Evolutionary conservation across 2,888 invertebrate genomes (phyloP), one percentile per base, ranked within the genome.

Genomic region (Elysia crispata): DNA sequence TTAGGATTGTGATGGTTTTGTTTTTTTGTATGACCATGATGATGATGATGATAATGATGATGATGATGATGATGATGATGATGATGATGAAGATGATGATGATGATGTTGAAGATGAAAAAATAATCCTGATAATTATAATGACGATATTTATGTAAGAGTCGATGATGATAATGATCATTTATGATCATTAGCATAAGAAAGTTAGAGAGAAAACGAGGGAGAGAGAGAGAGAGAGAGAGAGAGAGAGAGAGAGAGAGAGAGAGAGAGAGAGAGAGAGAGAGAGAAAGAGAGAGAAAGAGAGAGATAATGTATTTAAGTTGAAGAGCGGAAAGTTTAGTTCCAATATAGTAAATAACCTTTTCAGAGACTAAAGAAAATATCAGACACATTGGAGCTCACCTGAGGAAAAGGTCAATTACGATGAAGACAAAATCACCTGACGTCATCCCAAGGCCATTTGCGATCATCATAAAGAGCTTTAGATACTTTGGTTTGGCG

Each of bases 231-330:
- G 20, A 73, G 77, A 18, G 80, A 76, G 30, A 86, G 86, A 67
- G 86, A 87, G 15, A 85, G 82, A 15, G 73, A 87, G 41, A 86
- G 86, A 81, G 72, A 88, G 33, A 85, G 87, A 75, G 81, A 88
- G 49, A 60, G 60, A 60, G 60, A 60, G n/a, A 60, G 60, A 3
- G 60, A 60, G 5, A 60, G 23, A 60, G 60, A 60, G 60, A 60
- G 60, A 60, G 23, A 60, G 60, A 60, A 18, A 60, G 23, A 60
- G 23, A 60, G 23, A 60, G 60, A 60, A 18, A 60, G 23, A 60
- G 60, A 60, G 60, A 23, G 23, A 60, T 5, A 60, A 18, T 5
- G 60, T 3, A 41, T 11, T 41, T 3, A 41, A 41, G 41, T 41
- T 11, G 41, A 11, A 6, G 11, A 41, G 41, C 3, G 41, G 11